Percentiles rank a stretch among this genome's conserved stretches.
Evolutionary conservation across 2,797 vertebrate species (phyloP).

Genomic region (Holocentrus rufus): DNA sequence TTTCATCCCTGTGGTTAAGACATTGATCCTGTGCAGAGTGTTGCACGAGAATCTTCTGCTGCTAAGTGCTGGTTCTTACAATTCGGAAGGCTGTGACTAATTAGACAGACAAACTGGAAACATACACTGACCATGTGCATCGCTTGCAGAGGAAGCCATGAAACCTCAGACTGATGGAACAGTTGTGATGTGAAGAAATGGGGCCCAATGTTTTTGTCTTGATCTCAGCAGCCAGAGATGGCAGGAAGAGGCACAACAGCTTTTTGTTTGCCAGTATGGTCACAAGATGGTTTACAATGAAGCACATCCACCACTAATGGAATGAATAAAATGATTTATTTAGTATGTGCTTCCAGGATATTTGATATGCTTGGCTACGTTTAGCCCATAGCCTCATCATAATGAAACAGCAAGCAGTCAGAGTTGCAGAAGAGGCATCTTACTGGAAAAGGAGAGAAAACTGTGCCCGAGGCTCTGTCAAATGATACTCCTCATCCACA

Average conservation of each 20-base stretch:
- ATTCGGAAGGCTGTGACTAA: conserved; percentile 50
- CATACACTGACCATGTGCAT: conserved; percentile 37
- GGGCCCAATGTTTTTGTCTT: conserved; percentile 32
- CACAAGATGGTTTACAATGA: conserved; percentile 78
- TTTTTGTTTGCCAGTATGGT: conserved; percentile 75
- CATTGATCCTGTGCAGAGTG: conserved; percentile 44
- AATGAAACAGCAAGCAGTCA: conserved; percentile 84
- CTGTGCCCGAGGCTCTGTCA: conserved; percentile 76
- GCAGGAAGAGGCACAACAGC: conserved; percentile 57
- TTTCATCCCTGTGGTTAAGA: conserved; percentile 1
- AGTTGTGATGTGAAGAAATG: conserved; percentile 44
- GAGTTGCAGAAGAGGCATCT: conserved; percentile 78
- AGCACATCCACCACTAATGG: conserved; percentile 80
- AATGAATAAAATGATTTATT: conserved; percentile 87
- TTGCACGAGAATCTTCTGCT: conserved; percentile 26
- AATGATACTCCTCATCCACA: conserved; percentile 80
- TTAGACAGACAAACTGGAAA: conserved; percentile 50
- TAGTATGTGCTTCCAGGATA: conserved; percentile 82
- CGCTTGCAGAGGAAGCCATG: conserved; percentile 41
- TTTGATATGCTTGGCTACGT: conserved; percentile 85
- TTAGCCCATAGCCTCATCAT: conserved; percentile 85
- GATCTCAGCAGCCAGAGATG: conserved; percentile 39
- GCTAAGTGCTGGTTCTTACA: conserved; percentile 20
- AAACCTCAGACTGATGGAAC: conserved; percentile 56
- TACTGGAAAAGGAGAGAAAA: conserved; percentile 75